phyloP scores from a whole-genome alignment of 2,113 vertebrate genomes.

The Gobio gobio region DNA sequence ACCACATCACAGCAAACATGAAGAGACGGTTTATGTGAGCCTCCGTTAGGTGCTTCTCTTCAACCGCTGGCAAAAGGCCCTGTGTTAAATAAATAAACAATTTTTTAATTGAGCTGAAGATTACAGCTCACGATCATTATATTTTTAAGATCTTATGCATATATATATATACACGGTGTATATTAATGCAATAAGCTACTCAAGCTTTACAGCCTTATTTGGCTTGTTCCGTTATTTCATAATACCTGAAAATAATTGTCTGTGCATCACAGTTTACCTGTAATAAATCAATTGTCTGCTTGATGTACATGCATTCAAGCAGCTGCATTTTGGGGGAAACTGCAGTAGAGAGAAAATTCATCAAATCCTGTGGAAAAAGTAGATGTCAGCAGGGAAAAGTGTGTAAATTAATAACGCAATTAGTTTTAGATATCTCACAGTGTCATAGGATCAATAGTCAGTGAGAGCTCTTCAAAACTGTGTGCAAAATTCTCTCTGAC shows the following conservation, averaged over 20 bases:
- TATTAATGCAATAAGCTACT: background rate
- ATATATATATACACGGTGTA: background rate
- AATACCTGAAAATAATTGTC: background rate
- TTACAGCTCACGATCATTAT: background rate
- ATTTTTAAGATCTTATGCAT: background rate
- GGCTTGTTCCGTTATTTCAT: background rate
- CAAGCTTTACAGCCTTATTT: background rate
- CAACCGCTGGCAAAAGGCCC: conserved; percentile 75
- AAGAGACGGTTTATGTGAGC: conserved; percentile 76
- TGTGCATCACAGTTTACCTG: conserved; percentile 69
- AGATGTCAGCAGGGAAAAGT: background rate
- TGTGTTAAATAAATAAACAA: conserved; percentile 57
- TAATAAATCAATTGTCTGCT: conserved; percentile 84
- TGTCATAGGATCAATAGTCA: background rate
- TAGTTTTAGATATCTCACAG: background rate
- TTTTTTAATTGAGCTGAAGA: background rate
- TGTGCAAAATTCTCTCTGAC: conserved; percentile 22
- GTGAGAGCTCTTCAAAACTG: background rate
- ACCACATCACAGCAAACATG: conserved; percentile 85
- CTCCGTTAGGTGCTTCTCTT: conserved; percentile 72
- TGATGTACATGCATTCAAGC: conserved; percentile 87
- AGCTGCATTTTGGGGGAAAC: conserved; percentile 82
- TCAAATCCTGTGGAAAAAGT: conserved; percentile 71
- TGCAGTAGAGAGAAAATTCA: conserved; percentile 81
- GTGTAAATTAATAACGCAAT: background rate